Conservation (phyloP, 2,888 invertebrate genomes). For the Clistopyga incitator region DNA sequence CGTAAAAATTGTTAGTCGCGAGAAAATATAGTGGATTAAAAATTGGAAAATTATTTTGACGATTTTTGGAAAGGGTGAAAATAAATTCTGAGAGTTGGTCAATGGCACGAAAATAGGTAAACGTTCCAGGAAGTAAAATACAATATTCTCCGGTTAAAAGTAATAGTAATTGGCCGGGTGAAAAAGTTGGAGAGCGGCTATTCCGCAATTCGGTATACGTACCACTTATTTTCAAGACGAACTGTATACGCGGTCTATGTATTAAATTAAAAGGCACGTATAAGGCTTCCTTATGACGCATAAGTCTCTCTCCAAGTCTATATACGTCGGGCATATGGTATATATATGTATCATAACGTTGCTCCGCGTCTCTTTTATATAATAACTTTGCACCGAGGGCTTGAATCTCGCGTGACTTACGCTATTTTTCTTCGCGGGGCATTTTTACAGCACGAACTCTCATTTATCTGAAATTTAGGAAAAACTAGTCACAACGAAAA, state of each 20-base stretch:
- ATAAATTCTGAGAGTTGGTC: too few species aligned
- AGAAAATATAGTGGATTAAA: too few species aligned
- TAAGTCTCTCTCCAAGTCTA: conserved; percentile 43
- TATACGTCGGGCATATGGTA: conserved; percentile 21
- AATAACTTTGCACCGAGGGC: conserved; percentile 34
- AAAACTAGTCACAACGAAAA: background rate
- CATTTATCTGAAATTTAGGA: conserved; percentile 8
- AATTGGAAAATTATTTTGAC: too few species aligned
- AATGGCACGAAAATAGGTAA: conserved; percentile 18
- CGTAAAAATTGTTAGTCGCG: background rate
- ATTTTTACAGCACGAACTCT: conserved; percentile 11
- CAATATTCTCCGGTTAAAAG: conserved; percentile 5
- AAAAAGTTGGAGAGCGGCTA: conserved; percentile 7
- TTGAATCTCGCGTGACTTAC: conserved; percentile 31
- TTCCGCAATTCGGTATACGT: conserved; percentile 44
- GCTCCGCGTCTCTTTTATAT: conserved; percentile 46
- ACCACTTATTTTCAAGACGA: conserved; percentile 41
- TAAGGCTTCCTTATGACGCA: conserved; percentile 65
- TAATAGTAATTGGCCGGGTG: conserved; percentile 33
- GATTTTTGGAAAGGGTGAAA: too few species aligned
- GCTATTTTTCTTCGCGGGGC: conserved; percentile 4
- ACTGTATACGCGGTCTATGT: conserved; percentile 31
- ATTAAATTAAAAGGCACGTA: conserved; percentile 63
- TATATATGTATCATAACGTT: conserved; percentile 38
- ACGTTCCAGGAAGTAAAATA: conserved; percentile 4